Conservation (phyloP, 1,140 invertebrate genomes). For the Cotesia glomerata region DNA sequence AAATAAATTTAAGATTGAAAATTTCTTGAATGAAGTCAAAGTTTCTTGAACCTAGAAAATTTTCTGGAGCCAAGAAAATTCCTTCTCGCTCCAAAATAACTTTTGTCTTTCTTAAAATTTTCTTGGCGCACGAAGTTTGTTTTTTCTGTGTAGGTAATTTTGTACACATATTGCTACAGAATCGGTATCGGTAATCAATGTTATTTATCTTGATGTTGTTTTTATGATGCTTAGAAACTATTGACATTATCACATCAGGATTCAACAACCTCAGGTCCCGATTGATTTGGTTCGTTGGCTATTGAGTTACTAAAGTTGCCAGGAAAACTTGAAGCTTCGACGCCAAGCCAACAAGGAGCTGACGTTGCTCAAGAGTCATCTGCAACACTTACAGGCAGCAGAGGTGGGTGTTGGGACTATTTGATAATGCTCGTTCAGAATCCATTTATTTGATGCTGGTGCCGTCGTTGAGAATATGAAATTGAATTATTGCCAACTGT, state of each 20-base stretch:
- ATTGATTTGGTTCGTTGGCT: conserved; percentile 16
- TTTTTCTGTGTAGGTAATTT: no score
- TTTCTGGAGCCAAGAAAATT: no score
- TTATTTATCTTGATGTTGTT: neutral
- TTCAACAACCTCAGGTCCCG: conserved; percentile 5
- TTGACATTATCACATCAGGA: conserved; percentile 11
- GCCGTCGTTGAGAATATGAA: neutral
- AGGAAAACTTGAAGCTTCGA: conserved; percentile 5
- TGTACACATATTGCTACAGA: no score
- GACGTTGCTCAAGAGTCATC: conserved; percentile 10
- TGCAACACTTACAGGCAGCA: conserved; percentile 1
- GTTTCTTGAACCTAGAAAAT: no score
- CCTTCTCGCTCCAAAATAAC: no score
- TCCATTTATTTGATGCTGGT: neutral
- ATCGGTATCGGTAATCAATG: neutral
- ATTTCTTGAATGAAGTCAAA: no score
- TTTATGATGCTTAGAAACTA: neutral
- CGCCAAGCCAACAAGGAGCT: neutral
- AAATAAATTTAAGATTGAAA: no score
- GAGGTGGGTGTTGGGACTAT: neutral
- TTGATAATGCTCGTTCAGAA: conserved; percentile 4
- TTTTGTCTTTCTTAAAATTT: no score
- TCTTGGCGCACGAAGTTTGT: no score
- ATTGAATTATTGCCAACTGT: conserved; percentile 10
- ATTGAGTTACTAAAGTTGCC: conserved; percentile 13